Evolutionary conservation across 2,113 vertebrate species (phyloP).

Genomic region (Ivindomyrus marchei): DNA sequence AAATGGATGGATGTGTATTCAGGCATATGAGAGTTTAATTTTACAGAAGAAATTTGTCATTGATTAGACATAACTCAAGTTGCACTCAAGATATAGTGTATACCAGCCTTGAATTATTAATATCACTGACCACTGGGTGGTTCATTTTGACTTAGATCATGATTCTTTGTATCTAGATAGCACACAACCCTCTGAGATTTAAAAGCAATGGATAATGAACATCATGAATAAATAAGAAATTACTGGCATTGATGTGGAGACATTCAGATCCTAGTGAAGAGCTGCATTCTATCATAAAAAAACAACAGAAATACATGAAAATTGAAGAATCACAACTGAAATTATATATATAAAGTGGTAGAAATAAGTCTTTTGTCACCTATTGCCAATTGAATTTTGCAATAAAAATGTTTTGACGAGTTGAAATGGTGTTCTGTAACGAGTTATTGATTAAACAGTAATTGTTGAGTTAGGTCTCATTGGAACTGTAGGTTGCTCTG

Average conservation of each 20-base stretch:
- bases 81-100: conserved; percentile 26
- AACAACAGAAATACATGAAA: not conserved
- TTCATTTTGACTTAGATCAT: not conserved
- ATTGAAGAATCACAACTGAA: not conserved
- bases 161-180: not conserved
- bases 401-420: not conserved
- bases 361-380: not conserved
- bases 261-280: not conserved
- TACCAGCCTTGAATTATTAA: conserved; percentile 13
- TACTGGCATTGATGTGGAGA: not conserved
- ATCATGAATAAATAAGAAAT: not conserved
- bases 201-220: not conserved
- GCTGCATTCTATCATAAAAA: not conserved
- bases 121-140: not conserved
- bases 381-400: not conserved
- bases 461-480: not conserved
- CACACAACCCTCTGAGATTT: not conserved
- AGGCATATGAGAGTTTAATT: not conserved
- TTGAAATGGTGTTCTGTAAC: not conserved
- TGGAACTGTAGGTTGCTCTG: not conserved
- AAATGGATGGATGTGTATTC: not conserved
- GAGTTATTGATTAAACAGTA: not conserved
- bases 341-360: not conserved
- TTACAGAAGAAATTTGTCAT: conserved; percentile 19
- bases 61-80: conserved; percentile 13